A percentile compares a stretch with the other conserved stretches of the same genome.
These are phyloP conservation scores for Poecilus cupreus DNA, from an alignment of 2,888 invertebrate species.

Conservation along the genomic window DNA sequence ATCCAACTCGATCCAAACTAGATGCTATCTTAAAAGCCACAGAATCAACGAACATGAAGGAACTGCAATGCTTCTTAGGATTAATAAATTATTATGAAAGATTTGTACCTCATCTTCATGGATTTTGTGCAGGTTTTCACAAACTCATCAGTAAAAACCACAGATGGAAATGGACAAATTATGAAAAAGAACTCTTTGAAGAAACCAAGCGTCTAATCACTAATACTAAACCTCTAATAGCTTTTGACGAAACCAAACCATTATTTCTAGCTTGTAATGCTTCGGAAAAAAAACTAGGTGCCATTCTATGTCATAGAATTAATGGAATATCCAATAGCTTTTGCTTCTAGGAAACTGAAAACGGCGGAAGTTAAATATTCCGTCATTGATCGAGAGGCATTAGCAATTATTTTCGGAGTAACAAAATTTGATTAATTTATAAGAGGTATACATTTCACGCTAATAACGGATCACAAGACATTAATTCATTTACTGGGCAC, in stretches of 20 bases:
- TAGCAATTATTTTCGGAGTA: not conserved
- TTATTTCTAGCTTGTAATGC: not conserved
- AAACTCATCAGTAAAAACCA: not conserved
- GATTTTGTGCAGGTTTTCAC: not conserved
- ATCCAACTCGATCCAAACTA: not conserved
- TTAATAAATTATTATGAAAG: conserved; percentile 2
- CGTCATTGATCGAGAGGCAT: not conserved
- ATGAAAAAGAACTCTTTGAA: not conserved
- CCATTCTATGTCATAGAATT: conserved; percentile 56
- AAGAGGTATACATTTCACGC: no score
- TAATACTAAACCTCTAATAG: not conserved
- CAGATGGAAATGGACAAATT: not conserved
- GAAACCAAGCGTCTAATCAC: not conserved
- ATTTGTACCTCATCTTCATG: not conserved
- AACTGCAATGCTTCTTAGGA: not conserved
- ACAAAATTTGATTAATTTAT: not conserved
- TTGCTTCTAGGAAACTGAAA: not conserved
- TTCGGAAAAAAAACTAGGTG: conserved; percentile 54
- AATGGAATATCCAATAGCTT: not conserved
- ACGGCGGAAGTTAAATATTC: not conserved
- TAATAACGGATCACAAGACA: not conserved
- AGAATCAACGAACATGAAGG: not conserved
- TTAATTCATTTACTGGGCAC: not conserved
- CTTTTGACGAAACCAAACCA: not conserved
- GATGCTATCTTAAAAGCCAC: not conserved